Percentiles rank a stretch among this genome's conserved stretches.
phyloP scores from a whole-genome alignment of 2,113 vertebrate genomes.

The Rhodinocichla rosea region DNA sequence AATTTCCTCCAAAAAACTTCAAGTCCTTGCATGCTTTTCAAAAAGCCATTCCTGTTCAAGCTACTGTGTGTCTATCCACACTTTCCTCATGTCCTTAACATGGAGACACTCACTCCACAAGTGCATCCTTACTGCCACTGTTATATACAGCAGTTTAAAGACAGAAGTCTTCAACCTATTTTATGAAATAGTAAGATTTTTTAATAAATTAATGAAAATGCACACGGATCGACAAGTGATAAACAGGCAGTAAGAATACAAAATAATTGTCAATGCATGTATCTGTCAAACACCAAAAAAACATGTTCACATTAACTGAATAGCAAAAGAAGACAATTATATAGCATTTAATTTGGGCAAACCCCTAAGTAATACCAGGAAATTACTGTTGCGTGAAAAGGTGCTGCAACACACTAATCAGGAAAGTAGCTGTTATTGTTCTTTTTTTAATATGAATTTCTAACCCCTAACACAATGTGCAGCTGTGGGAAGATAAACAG shows the following conservation, averaged over 20 bases:
- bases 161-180: not conserved
- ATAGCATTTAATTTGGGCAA: not conserved
- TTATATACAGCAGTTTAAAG: not conserved
- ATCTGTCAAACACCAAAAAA: not conserved
- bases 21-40: rapidly evolving
- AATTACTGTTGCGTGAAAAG: not conserved
- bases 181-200: not conserved
- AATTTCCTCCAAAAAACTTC: not conserved
- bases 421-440: not conserved
- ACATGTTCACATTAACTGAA: not conserved
- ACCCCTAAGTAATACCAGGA: not conserved
- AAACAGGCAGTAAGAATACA: not conserved
- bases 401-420: not conserved
- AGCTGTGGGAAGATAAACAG: slow-evolving; percentile 37
- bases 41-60: not conserved
- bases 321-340: not conserved
- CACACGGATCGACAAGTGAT: rapidly evolving
- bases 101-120: not conserved
- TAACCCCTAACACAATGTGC: not conserved
- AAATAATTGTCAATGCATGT: not conserved
- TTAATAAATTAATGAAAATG: not conserved
- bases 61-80: not conserved
- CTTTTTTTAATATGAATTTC: not conserved
- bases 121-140: not conserved
- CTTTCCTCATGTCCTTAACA: too few species aligned